Conservation (phyloP, 2,797 vertebrate species). For the Gambelia wislizenii region DNA sequence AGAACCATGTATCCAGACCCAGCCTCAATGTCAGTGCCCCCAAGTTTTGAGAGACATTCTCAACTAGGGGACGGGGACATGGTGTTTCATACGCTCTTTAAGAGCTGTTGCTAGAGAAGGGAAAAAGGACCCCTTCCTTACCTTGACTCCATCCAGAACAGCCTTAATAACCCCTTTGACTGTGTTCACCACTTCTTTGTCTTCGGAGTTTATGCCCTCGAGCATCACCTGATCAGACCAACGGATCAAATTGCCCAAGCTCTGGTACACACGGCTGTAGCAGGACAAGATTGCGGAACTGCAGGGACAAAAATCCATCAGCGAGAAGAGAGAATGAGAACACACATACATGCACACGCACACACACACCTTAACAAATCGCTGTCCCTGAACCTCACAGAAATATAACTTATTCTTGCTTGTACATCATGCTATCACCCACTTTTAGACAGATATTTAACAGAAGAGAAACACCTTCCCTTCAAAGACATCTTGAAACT, state of each 20-base stretch:
- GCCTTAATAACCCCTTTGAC: constrained; percentile 97
- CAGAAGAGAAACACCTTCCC: too few relatives aligned
- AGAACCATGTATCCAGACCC: not conserved
- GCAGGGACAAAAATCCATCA: constrained; percentile 18
- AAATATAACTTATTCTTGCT: too few relatives aligned
- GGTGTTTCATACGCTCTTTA: not conserved
- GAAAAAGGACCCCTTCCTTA: constrained; percentile 60
- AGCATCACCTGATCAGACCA: constrained; percentile 99
- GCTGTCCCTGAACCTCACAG: too few relatives aligned
- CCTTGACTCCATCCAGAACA: constrained; percentile 98
- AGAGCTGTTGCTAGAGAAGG: not conserved
- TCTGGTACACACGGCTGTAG: constrained; percentile 96
- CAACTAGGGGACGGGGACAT: not conserved
- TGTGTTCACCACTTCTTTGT: constrained; percentile 92
- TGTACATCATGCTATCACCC: too few relatives aligned
- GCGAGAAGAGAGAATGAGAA: not conserved
- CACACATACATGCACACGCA: not conserved
- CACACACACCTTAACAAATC: too few relatives aligned
- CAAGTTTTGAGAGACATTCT: not conserved
- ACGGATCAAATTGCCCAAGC: constrained; percentile 95
- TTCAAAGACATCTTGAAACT: too few relatives aligned
- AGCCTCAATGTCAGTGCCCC: accelerated
- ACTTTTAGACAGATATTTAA: too few relatives aligned
- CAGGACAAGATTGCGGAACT: constrained; percentile 96
- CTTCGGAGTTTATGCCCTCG: constrained; percentile 93